Percentiles rank a stretch among this genome's conserved stretches.
phyloP scores from a whole-genome alignment of 2,797 vertebrate species.

The Babyrousa celebensis region DNA sequence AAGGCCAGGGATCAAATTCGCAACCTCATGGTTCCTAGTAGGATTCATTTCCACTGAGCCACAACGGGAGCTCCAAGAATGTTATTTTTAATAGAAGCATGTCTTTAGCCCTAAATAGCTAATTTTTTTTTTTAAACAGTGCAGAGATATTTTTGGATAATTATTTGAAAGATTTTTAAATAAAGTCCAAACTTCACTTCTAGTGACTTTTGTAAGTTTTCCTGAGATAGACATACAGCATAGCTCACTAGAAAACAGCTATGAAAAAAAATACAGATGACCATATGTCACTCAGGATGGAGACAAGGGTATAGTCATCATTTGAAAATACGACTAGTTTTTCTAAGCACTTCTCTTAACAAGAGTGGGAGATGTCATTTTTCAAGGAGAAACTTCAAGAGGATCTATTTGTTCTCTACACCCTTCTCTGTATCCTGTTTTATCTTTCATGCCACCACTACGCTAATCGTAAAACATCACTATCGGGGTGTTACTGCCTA shows the following conservation, averaged over 20 bases:
- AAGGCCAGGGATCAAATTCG: too few relatives aligned
- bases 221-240: background rate
- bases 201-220: background rate
- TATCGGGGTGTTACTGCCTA: background rate
- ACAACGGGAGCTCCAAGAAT: too few relatives aligned
- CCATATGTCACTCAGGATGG: background rate
- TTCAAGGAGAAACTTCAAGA: background rate
- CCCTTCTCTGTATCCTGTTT: background rate
- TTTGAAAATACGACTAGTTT: conserved; percentile 41
- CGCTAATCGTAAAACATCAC: background rate
- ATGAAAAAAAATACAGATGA: background rate
- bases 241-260: background rate
- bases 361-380: background rate
- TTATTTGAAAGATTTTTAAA: background rate
- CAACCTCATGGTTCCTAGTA: too few relatives aligned
- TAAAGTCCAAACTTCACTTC: conserved; percentile 1
- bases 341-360: background rate
- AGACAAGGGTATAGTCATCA: background rate
- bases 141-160: background rate
- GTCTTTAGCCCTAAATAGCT: background rate
- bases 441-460: background rate
- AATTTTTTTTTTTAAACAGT: background rate
- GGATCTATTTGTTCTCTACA: background rate
- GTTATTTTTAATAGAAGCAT: background rate
- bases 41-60: too few relatives aligned